A percentile compares a stretch with the other conserved stretches of the same genome.
Conservation (phyloP, 1,140 invertebrate species). For the Drosophila miranda region DNA sequence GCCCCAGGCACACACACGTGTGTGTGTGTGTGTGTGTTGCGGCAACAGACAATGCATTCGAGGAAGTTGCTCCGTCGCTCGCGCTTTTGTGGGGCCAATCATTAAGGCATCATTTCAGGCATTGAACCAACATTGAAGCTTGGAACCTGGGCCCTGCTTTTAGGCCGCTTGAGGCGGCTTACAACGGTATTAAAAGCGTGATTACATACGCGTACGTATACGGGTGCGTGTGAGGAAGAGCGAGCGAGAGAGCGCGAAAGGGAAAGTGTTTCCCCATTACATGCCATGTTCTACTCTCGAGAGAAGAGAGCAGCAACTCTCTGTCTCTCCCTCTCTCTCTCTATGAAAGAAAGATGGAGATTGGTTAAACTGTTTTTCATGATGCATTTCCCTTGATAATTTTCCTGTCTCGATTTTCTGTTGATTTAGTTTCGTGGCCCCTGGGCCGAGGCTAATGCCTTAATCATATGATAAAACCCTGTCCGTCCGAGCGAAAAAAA, state of each 20-base stretch:
- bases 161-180: conserved; percentile 5
- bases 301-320: no score
- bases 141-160: conserved; percentile 22
- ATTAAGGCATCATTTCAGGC: conserved; percentile 50
- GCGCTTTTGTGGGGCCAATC: conserved; percentile 47
- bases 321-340: neutral
- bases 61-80: conserved; percentile 37
- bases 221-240: neutral
- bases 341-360: conserved; percentile 27
- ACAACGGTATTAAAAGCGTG: conserved; percentile 22
- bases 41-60: conserved; percentile 43
- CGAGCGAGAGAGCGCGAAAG: conserved; percentile 23
- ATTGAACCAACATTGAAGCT: no score
- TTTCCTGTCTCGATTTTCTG: conserved; percentile 24
- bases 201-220: conserved; percentile 1
- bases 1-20: neutral
- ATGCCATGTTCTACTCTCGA: neutral
- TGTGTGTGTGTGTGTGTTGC: neutral
- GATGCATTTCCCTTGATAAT: conserved; percentile 56
- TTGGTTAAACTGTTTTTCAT: conserved; percentile 53
- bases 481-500: conserved; percentile 10
- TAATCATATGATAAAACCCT: conserved; percentile 52
- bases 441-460: conserved; percentile 40
- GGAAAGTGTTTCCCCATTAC: conserved; percentile 49
- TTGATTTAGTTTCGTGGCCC: conserved; percentile 18